A percentile compares a stretch with the other conserved stretches of the same genome.
Conservation (phyloP, 2,888 invertebrate species). For the Cephus nigrinus region DNA sequence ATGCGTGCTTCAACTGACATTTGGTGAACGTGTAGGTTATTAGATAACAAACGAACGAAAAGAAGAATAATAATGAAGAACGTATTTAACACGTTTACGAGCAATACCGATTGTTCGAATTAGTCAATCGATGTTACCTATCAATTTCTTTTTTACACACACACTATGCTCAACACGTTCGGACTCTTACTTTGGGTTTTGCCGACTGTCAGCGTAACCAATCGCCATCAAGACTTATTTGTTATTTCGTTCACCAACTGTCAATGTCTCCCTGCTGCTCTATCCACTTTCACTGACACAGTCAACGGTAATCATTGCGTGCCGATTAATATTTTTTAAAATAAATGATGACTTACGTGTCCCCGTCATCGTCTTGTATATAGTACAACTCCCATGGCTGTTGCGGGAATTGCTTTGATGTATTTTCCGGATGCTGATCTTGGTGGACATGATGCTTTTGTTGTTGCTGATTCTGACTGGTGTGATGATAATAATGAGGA, state of each 20-base stretch:
- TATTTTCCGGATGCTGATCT: conserved; percentile 3
- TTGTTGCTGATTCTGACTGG: neutral
- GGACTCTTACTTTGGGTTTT: neutral
- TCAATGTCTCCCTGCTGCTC: neutral
- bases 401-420: conserved; percentile 25
- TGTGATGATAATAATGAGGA: neutral
- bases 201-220: neutral
- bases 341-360: conserved; percentile 78
- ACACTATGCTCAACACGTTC: neutral
- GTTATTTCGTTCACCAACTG: neutral
- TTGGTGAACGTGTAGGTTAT: neutral
- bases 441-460: neutral
- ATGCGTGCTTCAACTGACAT: neutral
- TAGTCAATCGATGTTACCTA: too few species aligned
- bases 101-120: too few species aligned
- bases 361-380: conserved; percentile 85
- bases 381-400: conserved; percentile 76
- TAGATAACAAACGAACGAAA: neutral
- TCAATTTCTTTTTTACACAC: neutral
- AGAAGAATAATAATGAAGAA: neutral
- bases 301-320: neutral
- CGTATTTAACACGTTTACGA: neutral
- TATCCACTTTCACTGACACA: neutral
- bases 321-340: neutral
- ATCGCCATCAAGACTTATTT: neutral